Conservation (phyloP, 2,888 invertebrate species). For the Gymnosoma rotundatum region DNA sequence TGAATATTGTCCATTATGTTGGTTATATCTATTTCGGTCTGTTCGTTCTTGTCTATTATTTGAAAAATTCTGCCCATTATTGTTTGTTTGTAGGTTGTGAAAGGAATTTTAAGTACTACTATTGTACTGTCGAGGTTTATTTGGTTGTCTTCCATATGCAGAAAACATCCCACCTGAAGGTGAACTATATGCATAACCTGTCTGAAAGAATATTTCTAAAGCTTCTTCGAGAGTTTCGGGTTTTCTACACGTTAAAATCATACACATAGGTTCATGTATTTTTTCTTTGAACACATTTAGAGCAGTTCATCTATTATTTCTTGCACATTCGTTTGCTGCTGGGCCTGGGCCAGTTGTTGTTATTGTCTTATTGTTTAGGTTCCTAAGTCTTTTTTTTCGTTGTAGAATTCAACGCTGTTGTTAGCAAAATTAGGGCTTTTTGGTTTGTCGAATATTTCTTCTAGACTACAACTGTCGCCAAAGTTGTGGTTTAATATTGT, state of each 20-base stretch:
- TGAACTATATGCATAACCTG: conserved; percentile 1
- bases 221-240: background rate
- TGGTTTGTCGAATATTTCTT: too few species aligned
- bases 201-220: background rate
- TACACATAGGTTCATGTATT: conserved; percentile 28
- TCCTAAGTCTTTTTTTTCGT: too few species aligned
- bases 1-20: background rate
- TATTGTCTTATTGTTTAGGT: too few species aligned
- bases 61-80: conserved; percentile 2
- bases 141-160: background rate
- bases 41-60: conserved; percentile 3
- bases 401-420: too few species aligned
- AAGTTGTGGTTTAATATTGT: too few species aligned
- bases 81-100: background rate
- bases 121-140: conserved; percentile 6
- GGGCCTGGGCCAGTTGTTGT: conserved; percentile 6
- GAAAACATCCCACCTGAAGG: conserved; percentile 5
- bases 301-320: too few species aligned
- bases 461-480: too few species aligned
- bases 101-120: conserved; percentile 13
- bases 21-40: background rate
- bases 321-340: too few species aligned
- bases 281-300: conserved; percentile 14
- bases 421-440: too few species aligned
- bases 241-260: conserved; percentile 25